Conservation (phyloP, 2,888 invertebrate species). For the Hanleya hanleyi region DNA sequence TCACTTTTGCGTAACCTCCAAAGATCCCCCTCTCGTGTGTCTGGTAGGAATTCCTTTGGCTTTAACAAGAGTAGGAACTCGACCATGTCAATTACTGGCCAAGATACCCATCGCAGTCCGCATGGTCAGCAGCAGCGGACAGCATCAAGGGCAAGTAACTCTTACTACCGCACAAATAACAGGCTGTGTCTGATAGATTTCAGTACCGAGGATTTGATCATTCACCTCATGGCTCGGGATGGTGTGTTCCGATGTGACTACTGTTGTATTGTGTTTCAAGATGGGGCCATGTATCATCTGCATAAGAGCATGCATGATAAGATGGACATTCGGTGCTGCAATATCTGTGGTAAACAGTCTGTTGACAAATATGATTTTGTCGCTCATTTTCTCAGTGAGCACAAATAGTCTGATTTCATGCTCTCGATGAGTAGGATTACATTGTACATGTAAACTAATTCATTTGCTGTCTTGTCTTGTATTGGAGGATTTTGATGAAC, state of each 20-base stretch:
- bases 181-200: constrained; percentile 51
- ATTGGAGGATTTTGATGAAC: too few relatives aligned
- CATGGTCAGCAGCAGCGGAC: background rate
- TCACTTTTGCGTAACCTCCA: background rate
- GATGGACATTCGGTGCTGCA: constrained; percentile 54
- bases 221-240: constrained; percentile 52
- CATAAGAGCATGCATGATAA: constrained; percentile 58
- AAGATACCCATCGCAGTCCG: background rate
- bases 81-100: background rate
- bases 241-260: constrained; percentile 53
- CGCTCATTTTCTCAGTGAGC: constrained; percentile 52
- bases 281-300: constrained; percentile 55
- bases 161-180: constrained; percentile 36
- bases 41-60: background rate
- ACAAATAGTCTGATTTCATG: constrained; percentile 31
- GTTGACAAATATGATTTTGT: constrained; percentile 53
- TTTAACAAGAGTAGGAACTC: background rate
- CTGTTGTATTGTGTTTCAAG: constrained; percentile 52
- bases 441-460: too few relatives aligned
- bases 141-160: background rate
- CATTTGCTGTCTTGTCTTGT: too few relatives aligned
- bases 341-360: constrained; percentile 49
- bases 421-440: too few relatives aligned
- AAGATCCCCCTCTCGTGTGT: background rate
- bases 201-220: constrained; percentile 47